Conservation (phyloP, 1,140 invertebrate species). For the Gonioctena quinquepunctata region DNA sequence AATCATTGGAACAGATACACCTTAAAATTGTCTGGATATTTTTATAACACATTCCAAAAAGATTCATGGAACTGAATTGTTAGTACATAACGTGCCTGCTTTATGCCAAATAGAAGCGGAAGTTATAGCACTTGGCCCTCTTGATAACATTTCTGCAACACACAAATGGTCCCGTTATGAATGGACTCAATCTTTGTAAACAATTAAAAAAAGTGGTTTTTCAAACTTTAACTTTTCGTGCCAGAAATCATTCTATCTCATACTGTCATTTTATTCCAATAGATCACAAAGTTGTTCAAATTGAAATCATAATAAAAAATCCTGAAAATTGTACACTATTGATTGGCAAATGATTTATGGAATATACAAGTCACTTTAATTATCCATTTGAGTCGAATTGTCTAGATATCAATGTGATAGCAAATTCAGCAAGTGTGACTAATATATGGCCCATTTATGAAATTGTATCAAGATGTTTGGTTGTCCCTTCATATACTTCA, state of each 20-base stretch:
- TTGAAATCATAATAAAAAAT: neutral
- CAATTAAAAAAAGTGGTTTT: neutral
- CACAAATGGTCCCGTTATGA: neutral
- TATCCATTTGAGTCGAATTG: neutral
- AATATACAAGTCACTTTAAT: neutral
- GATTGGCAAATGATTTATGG: neutral
- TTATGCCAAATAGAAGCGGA: slow-evolving; percentile 13
- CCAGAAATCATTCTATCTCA: neutral
- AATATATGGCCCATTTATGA: neutral
- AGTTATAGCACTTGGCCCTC: slow-evolving; percentile 8
- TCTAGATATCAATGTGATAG: neutral
- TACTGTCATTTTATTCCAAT: neutral
- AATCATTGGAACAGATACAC: slow-evolving; percentile 8
- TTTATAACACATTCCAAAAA: slow-evolving; percentile 29
- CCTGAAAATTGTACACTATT: neutral
- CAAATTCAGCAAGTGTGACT: neutral
- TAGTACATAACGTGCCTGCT: slow-evolving; percentile 14
- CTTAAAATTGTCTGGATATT: slow-evolving; percentile 30
- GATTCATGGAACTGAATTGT: slow-evolving; percentile 11
- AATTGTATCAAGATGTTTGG: neutral
- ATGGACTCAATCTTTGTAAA: neutral
- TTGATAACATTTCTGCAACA: slow-evolving; percentile 18
- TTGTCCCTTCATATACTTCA: neutral
- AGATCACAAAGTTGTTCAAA: neutral
- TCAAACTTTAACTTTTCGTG: neutral